phyloP scores from a whole-genome alignment of 2,797 vertebrate species.

The Cyprinella venusta region DNA sequence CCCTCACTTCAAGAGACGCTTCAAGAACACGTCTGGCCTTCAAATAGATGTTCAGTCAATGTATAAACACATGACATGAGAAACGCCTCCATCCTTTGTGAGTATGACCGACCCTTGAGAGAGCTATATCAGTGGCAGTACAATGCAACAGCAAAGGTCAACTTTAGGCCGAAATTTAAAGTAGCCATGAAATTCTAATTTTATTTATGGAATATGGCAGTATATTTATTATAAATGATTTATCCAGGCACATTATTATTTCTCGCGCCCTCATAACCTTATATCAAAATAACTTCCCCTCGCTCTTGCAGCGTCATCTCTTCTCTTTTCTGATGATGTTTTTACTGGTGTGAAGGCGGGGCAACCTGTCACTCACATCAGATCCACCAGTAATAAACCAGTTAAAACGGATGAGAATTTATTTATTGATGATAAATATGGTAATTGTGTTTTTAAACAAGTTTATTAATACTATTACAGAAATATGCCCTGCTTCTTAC shows the following conservation, averaged over 20 bases:
- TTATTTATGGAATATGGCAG: background rate
- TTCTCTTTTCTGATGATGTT: background rate
- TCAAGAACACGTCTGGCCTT: conserved; percentile 21
- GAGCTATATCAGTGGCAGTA: background rate
- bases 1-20: conserved; percentile 16
- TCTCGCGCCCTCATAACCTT: background rate
- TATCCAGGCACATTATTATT: background rate
- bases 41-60: conserved; percentile 14
- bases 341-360: background rate
- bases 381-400: background rate
- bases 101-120: background rate
- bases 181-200: background rate
- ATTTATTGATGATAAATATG: background rate
- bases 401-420: background rate
- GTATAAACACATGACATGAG: background rate
- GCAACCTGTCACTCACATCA: background rate
- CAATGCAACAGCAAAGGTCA: background rate
- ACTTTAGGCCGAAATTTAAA: background rate
- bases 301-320: background rate
- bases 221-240: background rate
- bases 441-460: background rate
- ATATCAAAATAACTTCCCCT: background rate
- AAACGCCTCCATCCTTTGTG: background rate
- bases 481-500: background rate
- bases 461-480: background rate